These are phyloP conservation scores for Glaucidium brasilianum DNA, from an alignment of 2,113 vertebrate species.

Conservation along the genomic window DNA sequence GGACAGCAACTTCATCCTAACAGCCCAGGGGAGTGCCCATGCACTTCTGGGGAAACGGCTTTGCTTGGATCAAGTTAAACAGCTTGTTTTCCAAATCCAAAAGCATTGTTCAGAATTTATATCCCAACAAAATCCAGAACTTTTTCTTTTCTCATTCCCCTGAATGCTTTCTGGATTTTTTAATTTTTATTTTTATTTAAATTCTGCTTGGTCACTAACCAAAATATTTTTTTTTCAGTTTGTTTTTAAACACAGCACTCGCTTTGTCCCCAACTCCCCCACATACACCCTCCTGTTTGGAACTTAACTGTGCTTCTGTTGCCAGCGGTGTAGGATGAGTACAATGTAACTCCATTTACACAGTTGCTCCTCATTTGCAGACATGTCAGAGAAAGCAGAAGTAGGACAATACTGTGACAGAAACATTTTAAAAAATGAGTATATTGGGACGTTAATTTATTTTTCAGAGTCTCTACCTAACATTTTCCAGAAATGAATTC, in stretches of 20 bases:
- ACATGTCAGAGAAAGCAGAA: not conserved
- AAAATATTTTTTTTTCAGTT: not conserved
- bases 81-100: not conserved
- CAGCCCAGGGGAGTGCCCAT: not conserved
- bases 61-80: not conserved
- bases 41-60: not conserved
- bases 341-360: not conserved
- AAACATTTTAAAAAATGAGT: not conserved
- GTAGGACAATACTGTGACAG: not conserved
- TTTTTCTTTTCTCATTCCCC: not conserved
- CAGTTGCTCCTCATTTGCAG: not conserved
- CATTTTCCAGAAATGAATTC: not conserved
- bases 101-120: not conserved
- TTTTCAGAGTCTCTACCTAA: not conserved
- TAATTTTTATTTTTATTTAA: not conserved
- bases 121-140: not conserved
- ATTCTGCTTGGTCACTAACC: not conserved
- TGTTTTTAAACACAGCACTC: not conserved
- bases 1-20: not conserved
- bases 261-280: not conserved
- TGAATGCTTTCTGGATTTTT: not conserved
- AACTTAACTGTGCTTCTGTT: not conserved
- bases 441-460: not conserved
- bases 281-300: not conserved
- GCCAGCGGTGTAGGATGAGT: not conserved